A percentile compares a stretch with the other conserved stretches of the same genome.
Evolutionary conservation across 2,797 vertebrate genomes (phyloP).

Genomic region (Fistularia tabacaria): DNA sequence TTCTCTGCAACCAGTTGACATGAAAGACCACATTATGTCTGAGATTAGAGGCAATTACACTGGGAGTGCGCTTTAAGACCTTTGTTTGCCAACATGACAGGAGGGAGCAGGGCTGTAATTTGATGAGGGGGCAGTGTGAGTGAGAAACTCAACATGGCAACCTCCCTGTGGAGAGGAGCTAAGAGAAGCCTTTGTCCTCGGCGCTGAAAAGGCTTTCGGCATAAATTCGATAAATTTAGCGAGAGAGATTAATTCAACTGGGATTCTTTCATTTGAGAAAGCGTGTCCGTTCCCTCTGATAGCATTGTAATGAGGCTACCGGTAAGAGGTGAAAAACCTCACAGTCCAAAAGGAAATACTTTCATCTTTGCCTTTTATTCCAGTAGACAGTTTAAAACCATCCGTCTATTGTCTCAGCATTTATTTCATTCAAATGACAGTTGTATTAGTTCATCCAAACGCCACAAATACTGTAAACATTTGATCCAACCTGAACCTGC

Average conservation of each 20-base stretch:
- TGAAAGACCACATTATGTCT: conserved; percentile 76
- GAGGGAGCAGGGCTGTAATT: conserved; percentile 73
- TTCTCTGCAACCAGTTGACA: conserved; percentile 49
- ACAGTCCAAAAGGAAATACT: conserved; percentile 34
- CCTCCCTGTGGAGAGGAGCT: conserved; percentile 36
- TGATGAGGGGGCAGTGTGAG: conserved; percentile 67
- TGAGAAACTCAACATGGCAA: conserved; percentile 60
- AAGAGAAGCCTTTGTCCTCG: conserved; percentile 50
- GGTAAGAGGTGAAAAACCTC: conserved; percentile 17
- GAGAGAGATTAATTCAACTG: conserved; percentile 33
- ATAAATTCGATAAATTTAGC: conserved; percentile 26
- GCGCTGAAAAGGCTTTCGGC: conserved; percentile 22
- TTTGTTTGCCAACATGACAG: conserved; percentile 73
- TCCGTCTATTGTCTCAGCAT: conserved; percentile 57
- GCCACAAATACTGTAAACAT: conserved; percentile 68
- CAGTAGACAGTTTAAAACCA: conserved; percentile 50
- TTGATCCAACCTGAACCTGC: conserved; percentile 49
- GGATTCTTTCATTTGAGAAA: conserved; percentile 24
- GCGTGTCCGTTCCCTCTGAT: neutral
- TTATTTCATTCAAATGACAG: conserved; percentile 52
- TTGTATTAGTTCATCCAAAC: conserved; percentile 61
- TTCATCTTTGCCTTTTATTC: conserved; percentile 54
- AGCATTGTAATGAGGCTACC: conserved; percentile 15
- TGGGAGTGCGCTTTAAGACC: conserved; percentile 68
- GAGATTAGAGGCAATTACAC: conserved; percentile 75